Conservation (phyloP, 2,888 invertebrate species). For the Metopia argyrocephala region DNA sequence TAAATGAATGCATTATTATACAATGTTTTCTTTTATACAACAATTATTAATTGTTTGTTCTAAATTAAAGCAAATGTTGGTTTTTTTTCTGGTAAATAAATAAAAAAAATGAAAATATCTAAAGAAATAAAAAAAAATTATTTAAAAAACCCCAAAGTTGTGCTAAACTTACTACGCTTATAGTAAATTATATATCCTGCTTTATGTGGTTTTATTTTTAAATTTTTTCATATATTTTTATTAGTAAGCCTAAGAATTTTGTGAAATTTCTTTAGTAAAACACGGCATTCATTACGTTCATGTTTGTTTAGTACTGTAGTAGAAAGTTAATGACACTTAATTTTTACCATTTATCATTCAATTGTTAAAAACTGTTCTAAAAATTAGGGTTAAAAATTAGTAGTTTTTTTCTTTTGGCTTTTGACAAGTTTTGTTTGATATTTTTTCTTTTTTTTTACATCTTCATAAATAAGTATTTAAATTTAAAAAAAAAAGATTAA, state of each 20-base stretch:
- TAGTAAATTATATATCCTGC: conserved; percentile 16
- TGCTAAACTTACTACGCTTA: conserved; percentile 24
- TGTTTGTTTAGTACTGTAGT: background rate
- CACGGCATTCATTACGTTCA: background rate
- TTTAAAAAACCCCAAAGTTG: conserved; percentile 23
- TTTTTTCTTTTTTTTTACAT: too few relatives aligned
- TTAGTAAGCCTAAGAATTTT: background rate
- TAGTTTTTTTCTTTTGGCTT: too few relatives aligned
- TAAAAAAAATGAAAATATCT: background rate
- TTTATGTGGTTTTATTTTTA: too few relatives aligned
- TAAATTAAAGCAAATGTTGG: background rate
- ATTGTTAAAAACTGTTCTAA: background rate
- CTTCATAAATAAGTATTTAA: too few relatives aligned
- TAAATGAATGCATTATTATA: background rate
- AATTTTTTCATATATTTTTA: too few relatives aligned
- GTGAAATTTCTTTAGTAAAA: background rate
- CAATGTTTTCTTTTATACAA: background rate
- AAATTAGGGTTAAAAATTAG: too few relatives aligned
- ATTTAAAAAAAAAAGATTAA: too few relatives aligned
- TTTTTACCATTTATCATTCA: background rate
- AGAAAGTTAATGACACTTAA: conserved; percentile 29
- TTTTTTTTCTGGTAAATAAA: too few relatives aligned
- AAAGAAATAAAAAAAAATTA: conserved; percentile 4
- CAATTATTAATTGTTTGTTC: background rate
- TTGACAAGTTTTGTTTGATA: too few relatives aligned